Percentiles rank a stretch among this genome's conserved stretches.
Evolutionary conservation across 92 coral and sea anemone genomes (phyloP).

Genomic region (Porites divaricata): DNA sequence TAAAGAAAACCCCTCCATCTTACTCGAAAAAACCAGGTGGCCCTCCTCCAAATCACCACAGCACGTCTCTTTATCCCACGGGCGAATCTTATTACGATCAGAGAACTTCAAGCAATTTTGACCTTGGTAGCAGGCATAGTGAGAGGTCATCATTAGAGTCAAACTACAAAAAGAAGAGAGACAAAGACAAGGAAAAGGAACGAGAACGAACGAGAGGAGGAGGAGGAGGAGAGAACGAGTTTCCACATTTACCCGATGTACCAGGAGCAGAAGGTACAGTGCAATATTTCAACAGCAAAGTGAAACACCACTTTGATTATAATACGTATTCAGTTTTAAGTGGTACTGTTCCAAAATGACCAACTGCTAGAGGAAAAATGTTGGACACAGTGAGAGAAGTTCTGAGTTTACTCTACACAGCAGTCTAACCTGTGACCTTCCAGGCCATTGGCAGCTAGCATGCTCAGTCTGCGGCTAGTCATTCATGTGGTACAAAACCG

Average conservation of each 20-base stretch:
- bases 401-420: no score
- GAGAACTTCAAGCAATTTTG: constrained; percentile 85
- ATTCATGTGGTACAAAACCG: no score
- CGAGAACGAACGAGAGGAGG: constrained; percentile 78
- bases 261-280: constrained; percentile 87
- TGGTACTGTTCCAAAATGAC: no score
- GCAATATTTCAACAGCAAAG: neutral
- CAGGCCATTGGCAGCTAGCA: no score
- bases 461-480: no score
- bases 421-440: no score
- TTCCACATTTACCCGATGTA: constrained; percentile 92
- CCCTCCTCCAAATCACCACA: constrained; percentile 85
- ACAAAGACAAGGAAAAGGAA: constrained; percentile 82
- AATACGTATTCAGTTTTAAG: neutral
- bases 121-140: constrained; percentile 76
- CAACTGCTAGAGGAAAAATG: no score
- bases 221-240: constrained; percentile 79
- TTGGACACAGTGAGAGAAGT: no score
- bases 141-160: constrained; percentile 89
- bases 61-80: constrained; percentile 65
- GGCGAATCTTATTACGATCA: constrained; percentile 84
- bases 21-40: constrained; percentile 75
- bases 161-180: constrained; percentile 83
- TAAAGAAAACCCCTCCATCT: constrained; percentile 78
- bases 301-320: no score